Conservation (phyloP, 2,888 invertebrate species). For the Branchellion lobata region DNA sequence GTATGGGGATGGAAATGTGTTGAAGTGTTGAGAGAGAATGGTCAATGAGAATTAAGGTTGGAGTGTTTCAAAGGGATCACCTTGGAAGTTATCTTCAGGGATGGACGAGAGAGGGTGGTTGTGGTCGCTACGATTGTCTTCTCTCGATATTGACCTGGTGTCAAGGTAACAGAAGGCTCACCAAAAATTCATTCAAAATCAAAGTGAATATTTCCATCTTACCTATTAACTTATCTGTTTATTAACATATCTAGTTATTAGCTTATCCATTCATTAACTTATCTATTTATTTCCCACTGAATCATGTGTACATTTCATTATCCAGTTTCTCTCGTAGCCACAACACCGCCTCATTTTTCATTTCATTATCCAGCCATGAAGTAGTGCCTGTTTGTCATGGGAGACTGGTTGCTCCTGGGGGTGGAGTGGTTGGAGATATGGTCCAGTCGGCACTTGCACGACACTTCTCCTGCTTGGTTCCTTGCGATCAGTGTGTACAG, state of each 20-base stretch:
- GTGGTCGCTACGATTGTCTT: background rate
- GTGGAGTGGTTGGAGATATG: slow-evolving; percentile 31
- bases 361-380: no score
- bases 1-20: background rate
- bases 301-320: no score
- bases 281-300: no score
- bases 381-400: slow-evolving; percentile 19
- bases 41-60: no score
- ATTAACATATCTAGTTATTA: no score
- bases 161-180: no score
- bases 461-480: slow-evolving; percentile 10
- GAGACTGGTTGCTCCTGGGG: slow-evolving; percentile 21
- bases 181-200: no score
- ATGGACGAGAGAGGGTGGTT: background rate
- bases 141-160: background rate
- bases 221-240: no score
- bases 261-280: no score
- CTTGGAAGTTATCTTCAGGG: background rate
- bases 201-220: no score
- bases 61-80: background rate
- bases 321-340: no score
- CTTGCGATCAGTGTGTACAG: slow-evolving; percentile 36
- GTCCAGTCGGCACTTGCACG: slow-evolving; percentile 2
- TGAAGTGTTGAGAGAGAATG: background rate
- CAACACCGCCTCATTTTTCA: no score